Evolutionary conservation across 1,140 invertebrate species (phyloP), one percentile per base, ranked within the genome.

Genomic region (Brachionus plicatilis): DNA sequence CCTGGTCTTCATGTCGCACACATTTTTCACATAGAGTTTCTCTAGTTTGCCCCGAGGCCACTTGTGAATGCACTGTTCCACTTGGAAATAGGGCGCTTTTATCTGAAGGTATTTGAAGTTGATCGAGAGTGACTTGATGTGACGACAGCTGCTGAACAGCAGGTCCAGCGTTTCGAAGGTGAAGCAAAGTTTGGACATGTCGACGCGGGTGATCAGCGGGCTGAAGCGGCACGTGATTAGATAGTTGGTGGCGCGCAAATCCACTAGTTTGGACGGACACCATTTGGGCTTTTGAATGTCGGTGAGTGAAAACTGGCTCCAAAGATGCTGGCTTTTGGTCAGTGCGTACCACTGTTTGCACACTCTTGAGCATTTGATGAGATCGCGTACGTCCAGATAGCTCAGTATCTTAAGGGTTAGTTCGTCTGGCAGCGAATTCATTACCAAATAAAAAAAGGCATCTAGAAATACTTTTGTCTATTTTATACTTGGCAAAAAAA

Each of bases 11-110:
- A 72, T 84, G 53, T 84, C 82, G 17, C 82, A 84, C 5, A 84
- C 82, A 27, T 84, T 84, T 84, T 84, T 84, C 1, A 84, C 2
- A 70, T 84, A 84, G 5, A 84, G 37, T 27, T 84, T 84, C 41
- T 84, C 82, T 9, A 84, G 24, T 72, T 84, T 84, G 24, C 60
- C 60, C 24, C 56, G 27, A 2, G 79, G 79, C 65, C 53, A 65
- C 53, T 53, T 65, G 79, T 60, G 53, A 14, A 82, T 82, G 20
- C 79, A 82, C 33, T 65, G 53, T 43, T 82, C 65, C 3, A 82
- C 79, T 68, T 43, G 37, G n/a, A 24, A 65, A 27, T 9, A 33
- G 4, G 79, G 79, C 53, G 65, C 79, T 65, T 82, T 82, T 17
- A 82, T 82, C 37, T 82, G 79, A 7, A 82, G 20, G 17, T 82